These are phyloP conservation scores for Apocheima hispidaria DNA, from an alignment of 2,888 invertebrate species.

Conservation along the genomic window DNA sequence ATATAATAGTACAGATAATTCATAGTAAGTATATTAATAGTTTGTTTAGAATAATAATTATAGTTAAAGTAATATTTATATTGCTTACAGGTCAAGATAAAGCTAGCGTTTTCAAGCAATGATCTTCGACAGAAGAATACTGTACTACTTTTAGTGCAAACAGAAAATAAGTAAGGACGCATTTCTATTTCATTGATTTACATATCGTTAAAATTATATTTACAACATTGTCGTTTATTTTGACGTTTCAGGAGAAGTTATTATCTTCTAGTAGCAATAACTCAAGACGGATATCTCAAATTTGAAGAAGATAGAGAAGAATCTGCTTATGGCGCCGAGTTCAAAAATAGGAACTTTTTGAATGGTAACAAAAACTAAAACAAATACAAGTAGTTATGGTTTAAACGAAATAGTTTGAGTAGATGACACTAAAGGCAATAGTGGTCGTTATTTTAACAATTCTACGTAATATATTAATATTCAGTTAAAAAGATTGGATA, in stretches of 20 bases:
- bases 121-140: slow-evolving; percentile 92
- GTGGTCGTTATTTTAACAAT: no score
- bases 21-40: not conserved
- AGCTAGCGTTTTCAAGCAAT: slow-evolving; percentile 94
- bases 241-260: slow-evolving; percentile 89
- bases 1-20: not conserved
- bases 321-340: slow-evolving; percentile 89
- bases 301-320: slow-evolving; percentile 95
- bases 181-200: not conserved
- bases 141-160: slow-evolving; percentile 92
- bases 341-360: slow-evolving; percentile 92
- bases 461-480: no score
- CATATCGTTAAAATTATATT: no score
- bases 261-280: slow-evolving; percentile 93
- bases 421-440: no score
- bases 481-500: no score
- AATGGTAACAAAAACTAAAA: slow-evolving; percentile 85
- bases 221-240: not conserved
- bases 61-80: not conserved
- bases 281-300: slow-evolving; percentile 93
- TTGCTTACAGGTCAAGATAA: slow-evolving; percentile 89
- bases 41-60: not conserved
- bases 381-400: not conserved
- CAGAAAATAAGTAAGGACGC: slow-evolving; percentile 92
- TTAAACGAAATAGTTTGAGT: no score